phyloP scores from a whole-genome alignment of 2,113 vertebrate species.

The Micronycteris hirsuta region DNA sequence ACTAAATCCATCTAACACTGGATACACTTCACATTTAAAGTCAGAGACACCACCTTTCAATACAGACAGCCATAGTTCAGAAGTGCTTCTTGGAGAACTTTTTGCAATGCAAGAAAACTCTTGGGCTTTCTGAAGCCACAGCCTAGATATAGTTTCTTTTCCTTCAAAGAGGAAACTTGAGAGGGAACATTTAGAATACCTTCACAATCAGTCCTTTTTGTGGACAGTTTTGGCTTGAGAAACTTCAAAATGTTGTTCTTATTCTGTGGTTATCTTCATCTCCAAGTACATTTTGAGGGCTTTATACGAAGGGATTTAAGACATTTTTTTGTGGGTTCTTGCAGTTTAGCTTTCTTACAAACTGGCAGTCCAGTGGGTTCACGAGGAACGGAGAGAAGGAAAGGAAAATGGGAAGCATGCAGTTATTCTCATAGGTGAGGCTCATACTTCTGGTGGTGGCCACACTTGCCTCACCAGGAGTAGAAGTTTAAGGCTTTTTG shows the following conservation, averaged over 20 bases:
- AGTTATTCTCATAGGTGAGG: background rate
- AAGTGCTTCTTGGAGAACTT: constrained; percentile 20
- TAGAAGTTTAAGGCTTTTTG: background rate
- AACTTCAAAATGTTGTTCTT: constrained; percentile 22
- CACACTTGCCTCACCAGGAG: background rate
- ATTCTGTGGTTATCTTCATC: constrained; percentile 40
- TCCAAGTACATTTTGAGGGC: constrained; percentile 21
- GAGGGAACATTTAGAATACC: constrained; percentile 35
- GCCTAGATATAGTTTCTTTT: constrained; percentile 37
- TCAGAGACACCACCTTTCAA: background rate
- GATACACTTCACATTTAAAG: constrained; percentile 26
- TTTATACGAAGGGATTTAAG: background rate
- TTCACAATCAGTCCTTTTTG: constrained; percentile 41
- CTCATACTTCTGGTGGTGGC: background rate
- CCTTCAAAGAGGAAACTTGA: constrained; percentile 54
- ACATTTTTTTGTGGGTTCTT: constrained; percentile 21
- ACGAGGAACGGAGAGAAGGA: background rate
- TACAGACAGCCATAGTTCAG: background rate
- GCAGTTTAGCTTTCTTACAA: constrained; percentile 28
- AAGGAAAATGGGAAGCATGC: background rate
- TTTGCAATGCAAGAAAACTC: constrained; percentile 45
- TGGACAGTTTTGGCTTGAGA: constrained; percentile 22
- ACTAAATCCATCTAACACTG: constrained; percentile 20
- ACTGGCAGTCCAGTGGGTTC: background rate
- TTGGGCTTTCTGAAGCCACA: constrained; percentile 24